A percentile compares a stretch with the other conserved stretches of the same genome.
These are phyloP conservation scores for Agrochola litura DNA, from an alignment of 2,888 invertebrate species.

Conservation along the genomic window DNA sequence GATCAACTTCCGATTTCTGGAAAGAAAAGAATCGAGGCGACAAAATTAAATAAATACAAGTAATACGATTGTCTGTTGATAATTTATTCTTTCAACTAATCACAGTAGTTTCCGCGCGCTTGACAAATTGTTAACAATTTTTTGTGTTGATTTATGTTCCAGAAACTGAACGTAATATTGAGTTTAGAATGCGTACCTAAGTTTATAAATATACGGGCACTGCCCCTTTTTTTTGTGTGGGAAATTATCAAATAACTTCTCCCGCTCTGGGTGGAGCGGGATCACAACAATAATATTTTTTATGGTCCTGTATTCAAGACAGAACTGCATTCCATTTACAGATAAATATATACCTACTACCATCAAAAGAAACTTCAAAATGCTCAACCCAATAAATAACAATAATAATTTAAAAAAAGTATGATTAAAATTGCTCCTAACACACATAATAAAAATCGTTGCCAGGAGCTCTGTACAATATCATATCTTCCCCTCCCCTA, in stretches of 20 bases:
- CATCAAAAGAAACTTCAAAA: neutral
- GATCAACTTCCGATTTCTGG: too few relatives aligned
- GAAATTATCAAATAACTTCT: too few relatives aligned
- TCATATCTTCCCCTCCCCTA: constrained; percentile 77
- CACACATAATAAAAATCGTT: constrained; percentile 66
- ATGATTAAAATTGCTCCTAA: constrained; percentile 64
- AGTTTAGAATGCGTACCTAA: too few relatives aligned
- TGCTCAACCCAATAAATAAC: constrained; percentile 26
- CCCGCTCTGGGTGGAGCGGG: too few relatives aligned
- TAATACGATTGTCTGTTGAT: too few relatives aligned
- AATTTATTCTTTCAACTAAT: too few relatives aligned
- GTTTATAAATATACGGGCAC: too few relatives aligned
- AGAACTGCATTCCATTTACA: neutral
- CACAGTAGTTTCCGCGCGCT: too few relatives aligned
- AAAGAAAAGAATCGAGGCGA: too few relatives aligned
- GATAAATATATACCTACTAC: neutral
- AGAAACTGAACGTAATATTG: too few relatives aligned
- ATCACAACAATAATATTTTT: neutral
- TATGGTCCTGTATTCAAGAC: neutral
- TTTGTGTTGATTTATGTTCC: too few relatives aligned
- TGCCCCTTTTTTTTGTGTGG: too few relatives aligned
- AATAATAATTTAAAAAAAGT: constrained; percentile 59
- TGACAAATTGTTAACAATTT: neutral
- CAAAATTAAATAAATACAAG: neutral
- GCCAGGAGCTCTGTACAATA: constrained; percentile 73